Conservation (phyloP, 2,797 vertebrate genomes). For the Melanitta fusca region DNA sequence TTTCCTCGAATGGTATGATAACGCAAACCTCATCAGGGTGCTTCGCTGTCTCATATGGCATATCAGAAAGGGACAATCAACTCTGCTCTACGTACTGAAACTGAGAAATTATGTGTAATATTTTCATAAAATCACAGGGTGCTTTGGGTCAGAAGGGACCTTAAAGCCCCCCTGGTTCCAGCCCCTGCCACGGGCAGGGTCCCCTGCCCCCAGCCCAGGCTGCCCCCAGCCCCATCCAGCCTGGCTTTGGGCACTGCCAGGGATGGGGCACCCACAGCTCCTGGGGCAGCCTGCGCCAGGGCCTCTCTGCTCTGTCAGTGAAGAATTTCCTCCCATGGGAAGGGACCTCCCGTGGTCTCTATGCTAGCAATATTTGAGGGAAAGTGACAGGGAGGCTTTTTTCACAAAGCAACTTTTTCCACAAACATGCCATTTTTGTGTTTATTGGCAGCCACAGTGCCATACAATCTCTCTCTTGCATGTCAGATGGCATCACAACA, state of each 20-base stretch:
- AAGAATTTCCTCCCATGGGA: neutral
- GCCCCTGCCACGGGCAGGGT: too few relatives aligned
- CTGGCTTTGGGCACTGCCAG: too few relatives aligned
- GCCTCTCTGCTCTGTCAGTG: too few relatives aligned
- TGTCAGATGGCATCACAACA: neutral
- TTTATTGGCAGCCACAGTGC: neutral
- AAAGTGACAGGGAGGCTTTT: neutral
- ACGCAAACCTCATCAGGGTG: neutral
- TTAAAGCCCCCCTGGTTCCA: too few relatives aligned
- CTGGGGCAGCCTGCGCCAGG: too few relatives aligned
- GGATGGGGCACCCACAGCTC: too few relatives aligned
- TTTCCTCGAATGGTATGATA: neutral
- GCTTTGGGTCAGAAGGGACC: too few relatives aligned
- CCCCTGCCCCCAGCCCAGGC: too few relatives aligned
- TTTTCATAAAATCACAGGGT: neutral
- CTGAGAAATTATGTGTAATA: neutral
- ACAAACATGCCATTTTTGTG: neutral
- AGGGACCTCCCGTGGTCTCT: neutral
- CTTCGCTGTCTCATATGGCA: neutral
- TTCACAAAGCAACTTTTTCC: neutral
- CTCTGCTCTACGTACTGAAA: neutral
- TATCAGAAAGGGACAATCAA: neutral
- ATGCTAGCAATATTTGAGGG: neutral
- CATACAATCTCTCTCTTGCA: neutral
- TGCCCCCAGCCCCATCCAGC: too few relatives aligned